Conservation (phyloP, 2,888 invertebrate genomes). For the Euproctis similis region DNA sequence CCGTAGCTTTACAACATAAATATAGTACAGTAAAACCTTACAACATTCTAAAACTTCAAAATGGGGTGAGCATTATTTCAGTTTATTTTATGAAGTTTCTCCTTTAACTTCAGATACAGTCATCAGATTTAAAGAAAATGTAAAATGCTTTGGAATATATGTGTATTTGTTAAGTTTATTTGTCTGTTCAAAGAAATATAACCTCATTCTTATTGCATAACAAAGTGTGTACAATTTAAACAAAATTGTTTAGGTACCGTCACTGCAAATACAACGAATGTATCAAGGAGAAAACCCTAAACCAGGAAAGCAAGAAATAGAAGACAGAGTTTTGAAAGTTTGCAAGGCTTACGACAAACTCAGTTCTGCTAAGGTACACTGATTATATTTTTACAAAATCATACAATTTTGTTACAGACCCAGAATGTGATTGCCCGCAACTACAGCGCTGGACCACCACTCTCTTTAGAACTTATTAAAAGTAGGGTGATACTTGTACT, state of each 20-base stretch:
- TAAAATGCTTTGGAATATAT: no score
- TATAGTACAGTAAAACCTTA: slow-evolving; percentile 42
- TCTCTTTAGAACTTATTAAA: slow-evolving; percentile 87
- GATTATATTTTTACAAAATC: slow-evolving; percentile 35
- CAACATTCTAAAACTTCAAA: slow-evolving; percentile 37
- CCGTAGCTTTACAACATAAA: slow-evolving; percentile 58
- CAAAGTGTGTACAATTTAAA: slow-evolving; percentile 50
- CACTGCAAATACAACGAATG: slow-evolving; percentile 44
- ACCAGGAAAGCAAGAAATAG: slow-evolving; percentile 79
- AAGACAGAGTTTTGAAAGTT: slow-evolving; percentile 90
- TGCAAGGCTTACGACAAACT: slow-evolving; percentile 93
- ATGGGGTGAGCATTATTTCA: slow-evolving; percentile 50
- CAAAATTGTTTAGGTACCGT: slow-evolving; percentile 57
- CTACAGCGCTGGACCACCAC: slow-evolving; percentile 85
- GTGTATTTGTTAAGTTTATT: neutral
- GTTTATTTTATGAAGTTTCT: slow-evolving; percentile 16
- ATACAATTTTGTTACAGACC: slow-evolving; percentile 76
- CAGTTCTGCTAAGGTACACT: slow-evolving; percentile 85
- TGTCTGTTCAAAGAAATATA: slow-evolving; percentile 35
- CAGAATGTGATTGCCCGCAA: slow-evolving; percentile 79
- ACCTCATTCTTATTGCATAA: slow-evolving; percentile 72
- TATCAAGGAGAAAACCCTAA: slow-evolving; percentile 59
- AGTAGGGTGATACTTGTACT: slow-evolving; percentile 96
- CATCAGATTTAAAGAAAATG: no score
- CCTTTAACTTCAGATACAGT: neutral